Conservation (phyloP, 2,888 invertebrate genomes). For the Timandra comae region DNA sequence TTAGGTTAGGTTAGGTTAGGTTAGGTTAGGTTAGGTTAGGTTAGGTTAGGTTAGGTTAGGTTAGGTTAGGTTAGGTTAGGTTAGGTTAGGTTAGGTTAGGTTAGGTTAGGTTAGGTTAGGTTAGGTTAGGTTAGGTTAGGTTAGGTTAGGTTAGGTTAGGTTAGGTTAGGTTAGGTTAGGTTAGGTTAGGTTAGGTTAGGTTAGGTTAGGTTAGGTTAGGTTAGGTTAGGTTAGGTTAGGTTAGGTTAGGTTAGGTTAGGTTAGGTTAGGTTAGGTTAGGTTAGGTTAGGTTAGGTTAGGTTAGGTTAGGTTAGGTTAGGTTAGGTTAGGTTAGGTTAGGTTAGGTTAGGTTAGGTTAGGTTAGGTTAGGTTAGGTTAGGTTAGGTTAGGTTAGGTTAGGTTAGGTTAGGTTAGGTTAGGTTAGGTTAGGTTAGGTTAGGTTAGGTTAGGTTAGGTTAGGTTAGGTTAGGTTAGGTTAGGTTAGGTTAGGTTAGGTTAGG, state of each 20-base stretch:
- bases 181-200: constrained; percentile 10
- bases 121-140: constrained; percentile 8
- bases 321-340: constrained; percentile 9
- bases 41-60: constrained; percentile 10
- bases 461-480: constrained; percentile 9
- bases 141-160: constrained; percentile 11
- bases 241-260: constrained; percentile 9
- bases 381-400: constrained; percentile 10
- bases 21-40: constrained; percentile 12
- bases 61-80: constrained; percentile 13
- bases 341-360: constrained; percentile 10
- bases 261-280: constrained; percentile 12
- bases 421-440: constrained; percentile 7
- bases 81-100: constrained; percentile 10
- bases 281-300: constrained; percentile 14
- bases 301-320: constrained; percentile 12
- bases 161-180: constrained; percentile 7
- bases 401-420: constrained; percentile 9
- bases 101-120: constrained; percentile 1
- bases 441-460: constrained; percentile 9
- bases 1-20: constrained; percentile 12
- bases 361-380: constrained; percentile 10
- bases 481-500: constrained; percentile 9
- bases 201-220: constrained; percentile 10
- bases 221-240: constrained; percentile 11